Evolutionary conservation across 2,113 vertebrate genomes (phyloP), one percentile per base, ranked within the genome.

Genomic region (Sebastes fasciatus): DNA sequence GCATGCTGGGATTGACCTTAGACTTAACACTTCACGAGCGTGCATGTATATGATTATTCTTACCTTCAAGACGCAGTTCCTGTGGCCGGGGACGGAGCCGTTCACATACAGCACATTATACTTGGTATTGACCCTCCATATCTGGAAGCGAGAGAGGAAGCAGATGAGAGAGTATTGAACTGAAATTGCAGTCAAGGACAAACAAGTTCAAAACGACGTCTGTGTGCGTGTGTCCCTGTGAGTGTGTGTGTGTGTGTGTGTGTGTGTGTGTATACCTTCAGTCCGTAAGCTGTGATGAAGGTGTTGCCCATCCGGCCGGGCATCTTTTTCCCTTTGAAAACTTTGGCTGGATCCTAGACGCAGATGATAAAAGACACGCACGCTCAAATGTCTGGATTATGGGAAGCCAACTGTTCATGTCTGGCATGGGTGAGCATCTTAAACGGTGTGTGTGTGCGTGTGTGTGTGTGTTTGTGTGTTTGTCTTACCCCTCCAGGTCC

Each of bases 291-390:
- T 5, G 98, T 99, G 82, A 95, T 85, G 17, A 93, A 96, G 62
- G 77, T 2, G 81, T 99, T 98, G 12, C 98, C 98, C 97, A 98
- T 97, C 80, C 42, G 88, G 46, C 98, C 98, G 2, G 98, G 98
- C 98, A 99, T 97, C 89, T 98, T 99, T 87, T 96, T 99, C 51
- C 98, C 98, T 42, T 96, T 97, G 88, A 96, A 97, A 74, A 99
- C 97, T 94, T 96, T 97, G 73, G 91, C 89, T 88, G 97, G 93
- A 93, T 97, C 96, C 98, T 99, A 34, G 21, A 80, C 3, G 58
- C 63, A 82, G 43, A 88, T 16, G 46, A 82, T 34, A 19, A 80
- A 79, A 19, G 34, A 58, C 52, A 82, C 58, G 86, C 51, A 72
- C 17, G 43, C 55, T 51, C 52, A 80, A 72, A 45, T 84, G 55